Evolutionary conservation across 2,113 vertebrate genomes (phyloP).

Genomic region (Bubo scandiacus): DNA sequence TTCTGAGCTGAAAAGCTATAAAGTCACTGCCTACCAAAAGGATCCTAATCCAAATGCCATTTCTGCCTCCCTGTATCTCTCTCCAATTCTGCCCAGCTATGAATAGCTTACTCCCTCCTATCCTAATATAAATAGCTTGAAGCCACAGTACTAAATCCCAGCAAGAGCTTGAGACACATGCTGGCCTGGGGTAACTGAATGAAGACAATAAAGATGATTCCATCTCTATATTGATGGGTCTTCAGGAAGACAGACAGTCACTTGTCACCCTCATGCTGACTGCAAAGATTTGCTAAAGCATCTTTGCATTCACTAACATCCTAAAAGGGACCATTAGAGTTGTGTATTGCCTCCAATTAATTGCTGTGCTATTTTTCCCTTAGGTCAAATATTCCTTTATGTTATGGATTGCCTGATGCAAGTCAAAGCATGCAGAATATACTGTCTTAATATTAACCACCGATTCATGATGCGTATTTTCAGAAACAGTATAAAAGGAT

Average conservation of each 20-base stretch:
- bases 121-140: slow-evolving; percentile 69
- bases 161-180: slow-evolving; percentile 46
- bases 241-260: not conserved
- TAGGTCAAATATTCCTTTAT: not conserved
- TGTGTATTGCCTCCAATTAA: not conserved
- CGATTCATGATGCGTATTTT: not conserved
- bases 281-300: not conserved
- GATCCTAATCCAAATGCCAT: not conserved
- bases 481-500: not conserved
- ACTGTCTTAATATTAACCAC: not conserved
- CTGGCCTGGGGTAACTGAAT: not conserved
- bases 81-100: not conserved
- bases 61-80: not conserved
- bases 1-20: not conserved
- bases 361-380: not conserved
- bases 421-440: not conserved
- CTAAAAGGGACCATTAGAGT: not conserved
- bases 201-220: slow-evolving; percentile 22
- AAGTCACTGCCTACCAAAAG: not conserved
- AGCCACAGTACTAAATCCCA: slow-evolving; percentile 32
- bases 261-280: not conserved
- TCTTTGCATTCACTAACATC: not conserved
- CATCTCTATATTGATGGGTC: not conserved
- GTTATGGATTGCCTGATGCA: not conserved
- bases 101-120: slow-evolving; percentile 54